These are phyloP conservation scores for Automeris io DNA, from an alignment of 2,888 invertebrate species.

Conservation along the genomic window DNA sequence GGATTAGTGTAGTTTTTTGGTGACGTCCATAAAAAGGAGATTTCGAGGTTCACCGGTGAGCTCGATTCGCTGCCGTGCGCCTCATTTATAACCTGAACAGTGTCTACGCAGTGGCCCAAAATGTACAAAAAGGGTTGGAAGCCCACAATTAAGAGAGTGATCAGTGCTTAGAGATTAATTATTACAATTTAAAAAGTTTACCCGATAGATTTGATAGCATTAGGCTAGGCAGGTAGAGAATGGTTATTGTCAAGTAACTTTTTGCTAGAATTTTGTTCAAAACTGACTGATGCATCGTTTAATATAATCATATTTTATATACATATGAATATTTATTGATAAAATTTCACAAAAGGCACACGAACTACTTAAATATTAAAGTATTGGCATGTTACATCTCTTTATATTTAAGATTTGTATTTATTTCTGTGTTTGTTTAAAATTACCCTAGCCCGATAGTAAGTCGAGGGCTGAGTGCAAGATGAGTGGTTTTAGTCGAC, in stretches of 20 bases:
- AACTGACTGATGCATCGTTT: conserved; percentile 13
- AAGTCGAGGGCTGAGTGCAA: too few relatives aligned
- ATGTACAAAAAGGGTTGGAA: conserved; percentile 21
- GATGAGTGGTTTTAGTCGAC: too few relatives aligned
- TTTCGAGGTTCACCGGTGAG: conserved; percentile 22
- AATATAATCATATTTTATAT: not conserved
- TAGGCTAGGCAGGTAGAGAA: not conserved
- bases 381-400: too few relatives aligned
- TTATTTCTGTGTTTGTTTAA: too few relatives aligned
- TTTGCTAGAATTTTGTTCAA: conserved; percentile 2
- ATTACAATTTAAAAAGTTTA: conserved; percentile 3
- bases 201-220: not conserved
- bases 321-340: not conserved
- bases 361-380: too few relatives aligned
- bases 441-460: too few relatives aligned
- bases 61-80: conserved; percentile 16
- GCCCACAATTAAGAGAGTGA: conserved; percentile 13
- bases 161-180: conserved; percentile 6
- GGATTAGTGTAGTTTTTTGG: conserved; percentile 31
- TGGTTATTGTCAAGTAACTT: not conserved
- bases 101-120: conserved; percentile 1
- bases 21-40: conserved; percentile 19
- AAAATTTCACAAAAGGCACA: not conserved
- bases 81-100: not conserved
- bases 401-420: too few relatives aligned